Evolutionary conservation across 2,888 invertebrate species (phyloP).

Genomic region (Cephus pygmeus): DNA sequence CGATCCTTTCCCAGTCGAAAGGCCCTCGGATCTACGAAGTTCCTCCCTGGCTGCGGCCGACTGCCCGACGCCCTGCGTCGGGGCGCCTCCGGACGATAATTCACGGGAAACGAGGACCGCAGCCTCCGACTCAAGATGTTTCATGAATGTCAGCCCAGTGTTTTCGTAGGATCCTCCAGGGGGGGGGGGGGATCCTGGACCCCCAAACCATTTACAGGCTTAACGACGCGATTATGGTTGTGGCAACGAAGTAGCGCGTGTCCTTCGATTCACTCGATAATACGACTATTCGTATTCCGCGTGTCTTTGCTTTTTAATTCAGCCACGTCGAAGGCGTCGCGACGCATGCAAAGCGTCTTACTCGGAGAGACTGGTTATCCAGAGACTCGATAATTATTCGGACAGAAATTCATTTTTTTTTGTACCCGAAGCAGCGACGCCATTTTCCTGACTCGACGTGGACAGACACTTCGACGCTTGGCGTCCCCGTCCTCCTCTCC

Average conservation of each 20-base stretch:
- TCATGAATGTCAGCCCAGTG: background rate
- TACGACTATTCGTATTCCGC: conserved; percentile 37
- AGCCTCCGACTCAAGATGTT: background rate
- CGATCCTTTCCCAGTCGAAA: conserved; percentile 48
- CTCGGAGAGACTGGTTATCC: background rate
- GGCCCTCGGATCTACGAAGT: no score
- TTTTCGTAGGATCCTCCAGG: background rate
- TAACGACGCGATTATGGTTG: background rate
- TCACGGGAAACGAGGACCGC: background rate
- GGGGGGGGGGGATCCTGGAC: background rate
- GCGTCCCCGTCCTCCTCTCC: background rate
- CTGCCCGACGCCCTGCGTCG: background rate
- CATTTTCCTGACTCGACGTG: background rate
- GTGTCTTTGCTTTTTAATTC: conserved; percentile 20
- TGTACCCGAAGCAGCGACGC: background rate
- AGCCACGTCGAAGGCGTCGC: background rate
- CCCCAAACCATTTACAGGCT: background rate
- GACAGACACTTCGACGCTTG: background rate
- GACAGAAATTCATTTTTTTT: background rate
- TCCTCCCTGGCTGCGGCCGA: background rate
- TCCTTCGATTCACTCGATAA: conserved; percentile 19
- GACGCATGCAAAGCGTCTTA: background rate
- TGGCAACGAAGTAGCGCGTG: background rate
- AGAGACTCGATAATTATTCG: background rate
- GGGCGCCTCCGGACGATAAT: background rate